Base-by-base conservation (phyloP, 2,797 vertebrate genomes). In the Myotis myotis region DNA sequence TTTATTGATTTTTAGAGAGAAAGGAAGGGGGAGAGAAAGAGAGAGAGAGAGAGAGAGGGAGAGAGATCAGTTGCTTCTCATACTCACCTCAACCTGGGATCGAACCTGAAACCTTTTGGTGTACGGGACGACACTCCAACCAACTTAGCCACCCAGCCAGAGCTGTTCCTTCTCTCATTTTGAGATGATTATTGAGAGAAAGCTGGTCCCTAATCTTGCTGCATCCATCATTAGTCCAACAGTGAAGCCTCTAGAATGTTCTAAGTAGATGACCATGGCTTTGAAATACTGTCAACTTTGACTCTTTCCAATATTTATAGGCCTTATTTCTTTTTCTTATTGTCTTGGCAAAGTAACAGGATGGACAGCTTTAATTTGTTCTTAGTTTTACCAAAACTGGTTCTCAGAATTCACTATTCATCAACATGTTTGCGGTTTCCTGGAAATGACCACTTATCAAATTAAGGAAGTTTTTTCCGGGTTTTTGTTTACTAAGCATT, bases 371-470 rank as follows among this genome's bases (percentile, higher is more conserved):
- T 93, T n/a, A 33, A 57, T 94, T 93, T 76, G 2, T 81, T 85
- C 74, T 72, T 66, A 30, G 51, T 47, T 91, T 91, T 53, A 71
- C 64, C 16, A 76, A 66, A 88, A 75, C 60, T 5, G n/a, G 3
- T 83, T 66, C 68, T 87, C 47, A 53, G 11, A 87, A 76, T 84
- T 41, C n/a, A 25, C 20, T 49, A 80, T 6, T 87, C 71, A 75
- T 33, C 55, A 66, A 92, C 33, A 79, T 90, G 28, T 78, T 57
- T 83, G 33, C 12, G 20, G 20, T 25, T 87, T 85, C 70, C 91
- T 80, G 38, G 57, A 94, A 93, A 49, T 70, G 30, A 11, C 49
- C 36, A 17, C 22, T 84, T 94, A 92, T 85, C 78, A 81, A 81
- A 81, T 66, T 89, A 87, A 90, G 51, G 66, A 92, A 84, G 89